These are phyloP conservation scores for Chloroceryle aenea DNA, from an alignment of 2,113 vertebrate genomes.

Conservation along the genomic window DNA sequence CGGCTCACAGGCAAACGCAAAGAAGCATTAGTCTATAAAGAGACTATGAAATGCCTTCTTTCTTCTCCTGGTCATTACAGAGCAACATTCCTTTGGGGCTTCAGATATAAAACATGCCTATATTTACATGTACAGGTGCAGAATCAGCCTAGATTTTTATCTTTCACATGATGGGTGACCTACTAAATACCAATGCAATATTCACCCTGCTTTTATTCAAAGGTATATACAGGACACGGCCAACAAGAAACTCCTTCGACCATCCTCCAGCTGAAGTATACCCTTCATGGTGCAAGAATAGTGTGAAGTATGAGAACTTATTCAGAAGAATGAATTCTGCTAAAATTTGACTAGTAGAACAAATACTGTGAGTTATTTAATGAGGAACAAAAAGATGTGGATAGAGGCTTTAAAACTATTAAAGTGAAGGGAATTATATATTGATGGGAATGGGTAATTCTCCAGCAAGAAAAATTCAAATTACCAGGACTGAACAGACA, in stretches of 20 bases:
- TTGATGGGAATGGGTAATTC: neutral
- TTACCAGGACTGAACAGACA: neutral
- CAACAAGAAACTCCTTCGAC: neutral
- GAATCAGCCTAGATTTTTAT: neutral
- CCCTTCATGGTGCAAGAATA: neutral
- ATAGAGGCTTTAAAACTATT: neutral
- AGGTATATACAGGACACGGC: neutral
- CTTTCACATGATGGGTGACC: neutral
- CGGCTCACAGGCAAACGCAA: neutral
- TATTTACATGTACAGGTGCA: neutral
- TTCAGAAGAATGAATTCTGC: neutral
- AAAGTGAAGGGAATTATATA: neutral
- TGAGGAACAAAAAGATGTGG: neutral
- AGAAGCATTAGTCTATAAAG: neutral
- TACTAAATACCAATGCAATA: neutral
- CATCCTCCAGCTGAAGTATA: neutral
- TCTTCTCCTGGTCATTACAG: neutral
- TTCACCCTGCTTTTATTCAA: neutral
- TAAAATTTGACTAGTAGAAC: neutral
- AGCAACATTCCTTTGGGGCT: neutral
- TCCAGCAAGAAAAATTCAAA: constrained; percentile 11
- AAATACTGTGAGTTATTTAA: neutral
- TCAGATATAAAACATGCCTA: neutral
- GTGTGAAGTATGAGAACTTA: neutral
- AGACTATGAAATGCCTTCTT: neutral